Evolutionary conservation across 2,113 vertebrate species (phyloP).

Genomic region (Marmota flaviventris): DNA sequence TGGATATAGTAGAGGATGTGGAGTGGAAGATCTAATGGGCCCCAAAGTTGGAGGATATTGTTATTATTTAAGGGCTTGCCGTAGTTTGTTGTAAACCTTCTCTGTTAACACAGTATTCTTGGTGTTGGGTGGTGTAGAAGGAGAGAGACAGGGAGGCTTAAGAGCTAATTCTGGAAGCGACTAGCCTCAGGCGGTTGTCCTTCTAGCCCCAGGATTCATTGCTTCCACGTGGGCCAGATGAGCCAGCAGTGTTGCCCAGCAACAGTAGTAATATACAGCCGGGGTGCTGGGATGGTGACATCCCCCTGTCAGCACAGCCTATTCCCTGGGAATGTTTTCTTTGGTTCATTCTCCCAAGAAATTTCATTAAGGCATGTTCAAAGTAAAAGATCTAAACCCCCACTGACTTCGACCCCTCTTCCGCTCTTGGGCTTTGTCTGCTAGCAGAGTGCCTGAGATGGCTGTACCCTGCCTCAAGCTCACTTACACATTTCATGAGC

Average conservation of each 20-base stretch:
- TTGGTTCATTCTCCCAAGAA: slow-evolving; percentile 76
- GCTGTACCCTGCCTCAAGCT: neutral
- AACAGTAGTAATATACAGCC: slow-evolving; percentile 29
- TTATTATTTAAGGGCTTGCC: neutral
- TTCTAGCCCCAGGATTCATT: slow-evolving; percentile 34
- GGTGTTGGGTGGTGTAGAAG: neutral
- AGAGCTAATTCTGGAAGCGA: neutral
- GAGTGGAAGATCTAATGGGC: neutral
- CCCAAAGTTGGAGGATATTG: neutral
- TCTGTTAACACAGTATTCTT: neutral
- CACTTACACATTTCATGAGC: neutral
- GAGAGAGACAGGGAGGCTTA: neutral
- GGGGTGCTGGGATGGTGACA: slow-evolving; percentile 50
- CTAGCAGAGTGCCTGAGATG: neutral
- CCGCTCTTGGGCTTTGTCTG: neutral
- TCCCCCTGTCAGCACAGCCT: slow-evolving; percentile 50
- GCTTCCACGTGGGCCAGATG: neutral
- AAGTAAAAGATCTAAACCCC: slow-evolving; percentile 17
- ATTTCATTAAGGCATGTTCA: slow-evolving; percentile 72
- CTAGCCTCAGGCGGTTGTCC: slow-evolving; percentile 4
- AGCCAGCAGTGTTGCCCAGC: neutral
- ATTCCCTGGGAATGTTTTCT: slow-evolving; percentile 29
- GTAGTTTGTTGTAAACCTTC: neutral
- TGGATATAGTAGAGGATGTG: neutral
- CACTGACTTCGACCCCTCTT: slow-evolving; percentile 32